Percentiles rank a stretch among this genome's conserved stretches.
These are phyloP conservation scores for Merluccius polli DNA, from an alignment of 2,797 vertebrate genomes.

Conservation along the genomic window DNA sequence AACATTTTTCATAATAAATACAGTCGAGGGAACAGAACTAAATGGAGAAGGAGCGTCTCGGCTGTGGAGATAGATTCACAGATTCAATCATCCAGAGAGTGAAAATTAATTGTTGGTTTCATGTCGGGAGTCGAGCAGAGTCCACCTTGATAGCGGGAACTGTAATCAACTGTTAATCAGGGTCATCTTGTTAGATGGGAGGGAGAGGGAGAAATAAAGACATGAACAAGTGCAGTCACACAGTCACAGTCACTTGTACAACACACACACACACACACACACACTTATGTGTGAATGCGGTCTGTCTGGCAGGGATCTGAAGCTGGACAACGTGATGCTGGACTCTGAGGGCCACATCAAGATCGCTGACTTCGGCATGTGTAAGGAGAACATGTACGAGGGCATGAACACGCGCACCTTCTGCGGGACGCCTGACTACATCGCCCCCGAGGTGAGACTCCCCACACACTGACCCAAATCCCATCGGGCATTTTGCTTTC, in stretches of 20 bases:
- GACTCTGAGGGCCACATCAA: slow-evolving; percentile 98
- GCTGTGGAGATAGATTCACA: neutral
- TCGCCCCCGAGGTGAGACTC: slow-evolving; percentile 88
- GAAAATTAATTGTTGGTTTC: neutral
- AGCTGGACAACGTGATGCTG: slow-evolving; percentile 97
- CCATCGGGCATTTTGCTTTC: too few species aligned
- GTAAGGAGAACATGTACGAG: slow-evolving; percentile 96
- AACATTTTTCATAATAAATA: neutral
- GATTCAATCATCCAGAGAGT: neutral
- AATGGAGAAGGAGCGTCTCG: neutral
- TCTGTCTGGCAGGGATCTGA: slow-evolving; percentile 61
- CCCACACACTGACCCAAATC: too few species aligned
- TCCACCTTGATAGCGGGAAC: neutral
- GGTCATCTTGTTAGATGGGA: neutral
- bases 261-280: slow-evolving; percentile 17
- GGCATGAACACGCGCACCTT: slow-evolving; percentile 94
- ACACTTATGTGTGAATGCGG: neutral
- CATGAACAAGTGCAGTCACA: neutral
- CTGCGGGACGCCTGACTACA: slow-evolving; percentile 98
- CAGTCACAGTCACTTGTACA: neutral
- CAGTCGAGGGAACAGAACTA: neutral
- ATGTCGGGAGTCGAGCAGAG: neutral
- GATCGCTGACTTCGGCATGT: slow-evolving; percentile 98
- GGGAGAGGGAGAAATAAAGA: neutral
- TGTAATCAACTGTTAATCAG: neutral